These are phyloP conservation scores for Pinna nobilis DNA, from an alignment of 1,140 invertebrate genomes.

Conservation along the genomic window DNA sequence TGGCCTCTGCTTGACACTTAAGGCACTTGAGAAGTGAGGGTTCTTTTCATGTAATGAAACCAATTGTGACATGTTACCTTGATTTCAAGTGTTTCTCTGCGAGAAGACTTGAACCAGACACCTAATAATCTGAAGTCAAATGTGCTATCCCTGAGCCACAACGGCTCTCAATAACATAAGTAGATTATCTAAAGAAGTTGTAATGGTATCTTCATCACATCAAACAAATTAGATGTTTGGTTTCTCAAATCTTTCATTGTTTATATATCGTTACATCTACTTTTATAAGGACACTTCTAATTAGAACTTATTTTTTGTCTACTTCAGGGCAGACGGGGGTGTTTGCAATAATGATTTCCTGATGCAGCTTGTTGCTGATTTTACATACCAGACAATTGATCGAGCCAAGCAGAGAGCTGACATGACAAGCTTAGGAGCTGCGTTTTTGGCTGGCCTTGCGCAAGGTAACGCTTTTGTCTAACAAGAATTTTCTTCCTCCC, in stretches of 20 bases:
- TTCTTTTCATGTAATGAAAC: no score
- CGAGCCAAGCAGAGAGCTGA: slow-evolving; percentile 72
- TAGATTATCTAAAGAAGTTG: no score
- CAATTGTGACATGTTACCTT: no score
- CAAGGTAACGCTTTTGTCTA: slow-evolving; percentile 77
- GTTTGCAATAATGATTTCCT: slow-evolving; percentile 94
- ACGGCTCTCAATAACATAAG: no score
- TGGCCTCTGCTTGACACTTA: no score
- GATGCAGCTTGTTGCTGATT: slow-evolving; percentile 89
- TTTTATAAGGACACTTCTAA: background rate
- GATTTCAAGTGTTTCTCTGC: no score
- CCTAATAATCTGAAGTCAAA: no score
- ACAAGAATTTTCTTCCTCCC: background rate
- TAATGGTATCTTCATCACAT: background rate
- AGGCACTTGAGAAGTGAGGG: background rate
- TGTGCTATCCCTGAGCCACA: no score
- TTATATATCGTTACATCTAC: background rate
- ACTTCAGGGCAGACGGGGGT: slow-evolving; percentile 90
- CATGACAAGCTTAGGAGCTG: slow-evolving; percentile 81
- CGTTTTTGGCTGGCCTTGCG: slow-evolving; percentile 87
- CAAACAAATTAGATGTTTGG: background rate
- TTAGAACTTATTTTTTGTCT: no score
- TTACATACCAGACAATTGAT: slow-evolving; percentile 84
- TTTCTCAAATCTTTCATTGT: no score
- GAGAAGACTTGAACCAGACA: no score